Evolutionary conservation across 1,140 invertebrate species (phyloP).

Genomic region (Heliconius hewitsoni): DNA sequence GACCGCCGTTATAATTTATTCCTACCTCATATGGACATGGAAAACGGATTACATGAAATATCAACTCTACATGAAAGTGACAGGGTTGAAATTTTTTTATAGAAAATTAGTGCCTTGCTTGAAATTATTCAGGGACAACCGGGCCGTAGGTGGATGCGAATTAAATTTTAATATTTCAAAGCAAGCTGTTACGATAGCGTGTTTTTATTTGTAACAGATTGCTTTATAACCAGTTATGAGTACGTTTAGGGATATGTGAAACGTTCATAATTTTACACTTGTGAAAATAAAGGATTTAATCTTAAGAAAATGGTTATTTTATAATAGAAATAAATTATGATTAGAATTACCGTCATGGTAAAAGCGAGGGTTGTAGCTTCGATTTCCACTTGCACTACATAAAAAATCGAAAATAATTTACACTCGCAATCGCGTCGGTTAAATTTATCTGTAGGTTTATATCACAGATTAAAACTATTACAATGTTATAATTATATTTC

Average conservation of each 20-base stretch:
- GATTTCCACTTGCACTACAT: too few relatives aligned
- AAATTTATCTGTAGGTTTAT: too few relatives aligned
- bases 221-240: neutral
- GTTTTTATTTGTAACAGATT: conserved; percentile 22
- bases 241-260: neutral
- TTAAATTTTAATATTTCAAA: conserved; percentile 41
- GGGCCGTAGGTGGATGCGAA: conserved; percentile 28
- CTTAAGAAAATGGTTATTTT: too few relatives aligned
- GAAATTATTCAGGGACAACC: conserved; percentile 35
- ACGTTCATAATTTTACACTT: neutral
- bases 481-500: too few relatives aligned
- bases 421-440: too few relatives aligned
- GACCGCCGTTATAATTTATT: conserved; percentile 32
- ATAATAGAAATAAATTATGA: too few relatives aligned
- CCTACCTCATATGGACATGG: conserved; percentile 17
- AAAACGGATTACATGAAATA: neutral
- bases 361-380: too few relatives aligned
- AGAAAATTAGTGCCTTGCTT: neutral
- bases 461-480: too few relatives aligned
- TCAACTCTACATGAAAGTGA: neutral
- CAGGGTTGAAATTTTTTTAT: neutral
- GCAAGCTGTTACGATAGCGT: conserved; percentile 17
- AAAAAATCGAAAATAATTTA: too few relatives aligned
- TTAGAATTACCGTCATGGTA: too few relatives aligned
- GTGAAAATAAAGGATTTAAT: too few relatives aligned